A percentile compares a stretch with the other conserved stretches of the same genome.
phyloP scores from a whole-genome alignment of 2,888 invertebrate species.

The Eilema depressum region DNA sequence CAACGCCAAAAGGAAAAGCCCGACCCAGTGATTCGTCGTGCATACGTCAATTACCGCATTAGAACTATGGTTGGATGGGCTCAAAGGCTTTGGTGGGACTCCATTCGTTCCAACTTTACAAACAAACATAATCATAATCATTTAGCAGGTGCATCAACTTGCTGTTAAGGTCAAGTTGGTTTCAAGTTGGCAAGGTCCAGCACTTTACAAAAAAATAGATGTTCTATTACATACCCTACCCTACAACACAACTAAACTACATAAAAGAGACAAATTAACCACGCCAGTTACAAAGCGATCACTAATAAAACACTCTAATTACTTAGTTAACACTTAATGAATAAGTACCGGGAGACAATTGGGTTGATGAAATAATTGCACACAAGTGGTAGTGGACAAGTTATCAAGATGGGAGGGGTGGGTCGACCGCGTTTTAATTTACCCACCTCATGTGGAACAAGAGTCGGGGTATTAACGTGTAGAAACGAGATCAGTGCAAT shows the following conservation, averaged over 20 bases:
- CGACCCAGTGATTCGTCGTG: too few species aligned
- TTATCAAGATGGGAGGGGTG: not conserved
- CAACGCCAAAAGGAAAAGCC: too few species aligned
- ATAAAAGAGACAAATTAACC: not conserved
- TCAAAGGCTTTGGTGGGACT: too few species aligned
- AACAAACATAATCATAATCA: too few species aligned
- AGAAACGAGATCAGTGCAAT: not conserved
- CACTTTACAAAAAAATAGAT: too few species aligned
- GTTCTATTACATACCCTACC: too few species aligned
- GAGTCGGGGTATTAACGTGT: not conserved
- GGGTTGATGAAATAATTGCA: conserved; percentile 37
- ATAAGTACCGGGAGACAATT: conserved; percentile 27
- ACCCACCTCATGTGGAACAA: not conserved
- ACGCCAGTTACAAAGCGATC: not conserved
- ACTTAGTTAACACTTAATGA: conserved; percentile 21
- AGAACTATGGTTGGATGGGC: too few species aligned
- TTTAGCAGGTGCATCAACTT: too few species aligned
- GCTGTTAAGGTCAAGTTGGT: too few species aligned
- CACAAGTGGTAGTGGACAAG: not conserved
- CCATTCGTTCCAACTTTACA: too few species aligned
- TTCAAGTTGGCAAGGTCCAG: too few species aligned
- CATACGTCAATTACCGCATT: too few species aligned
- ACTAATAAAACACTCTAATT: conserved; percentile 7
- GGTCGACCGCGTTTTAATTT: not conserved
- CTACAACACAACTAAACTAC: not conserved